Percentiles rank a stretch among this genome's conserved stretches.
Evolutionary conservation across 2,888 invertebrate species (phyloP).

Genomic region (Argynnis bischoffii): DNA sequence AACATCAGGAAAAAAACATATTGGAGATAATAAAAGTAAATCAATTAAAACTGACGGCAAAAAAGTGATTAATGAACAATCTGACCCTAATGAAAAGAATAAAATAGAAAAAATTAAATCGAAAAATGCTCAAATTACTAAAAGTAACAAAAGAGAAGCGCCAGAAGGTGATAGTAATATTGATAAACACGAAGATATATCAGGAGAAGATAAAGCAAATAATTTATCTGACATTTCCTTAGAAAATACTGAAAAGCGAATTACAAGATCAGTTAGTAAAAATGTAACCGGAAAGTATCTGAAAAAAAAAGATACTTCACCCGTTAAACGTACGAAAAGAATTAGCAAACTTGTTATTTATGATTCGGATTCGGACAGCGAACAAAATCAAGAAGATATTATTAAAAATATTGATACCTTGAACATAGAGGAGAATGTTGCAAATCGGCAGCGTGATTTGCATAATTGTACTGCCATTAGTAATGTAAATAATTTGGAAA

Average conservation of each 20-base stretch:
- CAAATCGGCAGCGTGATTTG: not conserved
- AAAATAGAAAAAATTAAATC: not conserved
- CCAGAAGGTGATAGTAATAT: not conserved
- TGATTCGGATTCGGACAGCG: constrained; percentile 55
- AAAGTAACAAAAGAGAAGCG: not conserved
- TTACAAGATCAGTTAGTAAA: constrained; percentile 55
- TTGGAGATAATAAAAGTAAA: not conserved
- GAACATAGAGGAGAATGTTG: not conserved
- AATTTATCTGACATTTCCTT: constrained; percentile 25
- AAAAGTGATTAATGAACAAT: not conserved
- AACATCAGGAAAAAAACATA: not conserved
- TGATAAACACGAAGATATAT: constrained; percentile 34
- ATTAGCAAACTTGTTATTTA: constrained; percentile 50
- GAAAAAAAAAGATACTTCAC: constrained; percentile 25
- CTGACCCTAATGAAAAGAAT: not conserved
- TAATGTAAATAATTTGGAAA: constrained; percentile 4
- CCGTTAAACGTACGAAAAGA: constrained; percentile 45
- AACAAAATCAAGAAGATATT: constrained; percentile 9
- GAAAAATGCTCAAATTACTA: not conserved
- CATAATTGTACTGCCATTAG: not conserved
- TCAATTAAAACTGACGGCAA: not conserved
- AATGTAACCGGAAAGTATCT: constrained; percentile 32
- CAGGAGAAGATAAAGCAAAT: constrained; percentile 29
- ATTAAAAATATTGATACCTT: not conserved
- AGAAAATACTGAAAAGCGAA: constrained; percentile 40